A percentile compares a stretch with the other conserved stretches of the same genome.
phyloP scores from a whole-genome alignment of 2,888 invertebrate genomes.

The Syrista parreyssii region DNA sequence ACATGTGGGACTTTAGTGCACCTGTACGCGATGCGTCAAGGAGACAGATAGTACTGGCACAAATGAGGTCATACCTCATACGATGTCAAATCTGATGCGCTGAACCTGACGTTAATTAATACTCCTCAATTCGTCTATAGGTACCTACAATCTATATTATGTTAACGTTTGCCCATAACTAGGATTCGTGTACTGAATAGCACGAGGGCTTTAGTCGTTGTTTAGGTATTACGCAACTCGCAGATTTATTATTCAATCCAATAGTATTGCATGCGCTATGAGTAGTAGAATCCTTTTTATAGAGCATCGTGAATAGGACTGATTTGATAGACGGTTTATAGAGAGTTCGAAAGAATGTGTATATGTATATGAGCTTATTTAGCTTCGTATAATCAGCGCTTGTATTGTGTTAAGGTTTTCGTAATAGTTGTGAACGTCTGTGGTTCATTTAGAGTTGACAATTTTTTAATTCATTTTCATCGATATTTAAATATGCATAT shows the following conservation, averaged over 20 bases:
- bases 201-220: neutral
- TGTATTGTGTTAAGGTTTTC: neutral
- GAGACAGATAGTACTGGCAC: constrained; percentile 46
- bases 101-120: constrained; percentile 58
- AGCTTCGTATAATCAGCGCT: neutral
- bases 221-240: neutral
- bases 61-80: constrained; percentile 48
- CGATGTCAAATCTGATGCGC: constrained; percentile 53
- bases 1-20: neutral
- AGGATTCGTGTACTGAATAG: neutral
- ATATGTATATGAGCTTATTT: neutral
- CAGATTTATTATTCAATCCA: neutral
- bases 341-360: neutral
- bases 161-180: neutral
- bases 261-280: neutral
- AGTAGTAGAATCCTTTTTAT: neutral
- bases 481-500: neutral
- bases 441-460: no score
- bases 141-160: neutral
- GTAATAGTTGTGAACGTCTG: neutral
- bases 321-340: neutral
- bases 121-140: constrained; percentile 36
- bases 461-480: no score
- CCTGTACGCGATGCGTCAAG: constrained; percentile 29
- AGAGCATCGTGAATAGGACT: neutral